These are phyloP conservation scores for Acanthurus tractus DNA, from an alignment of 2,797 vertebrate species.

Conservation along the genomic window DNA sequence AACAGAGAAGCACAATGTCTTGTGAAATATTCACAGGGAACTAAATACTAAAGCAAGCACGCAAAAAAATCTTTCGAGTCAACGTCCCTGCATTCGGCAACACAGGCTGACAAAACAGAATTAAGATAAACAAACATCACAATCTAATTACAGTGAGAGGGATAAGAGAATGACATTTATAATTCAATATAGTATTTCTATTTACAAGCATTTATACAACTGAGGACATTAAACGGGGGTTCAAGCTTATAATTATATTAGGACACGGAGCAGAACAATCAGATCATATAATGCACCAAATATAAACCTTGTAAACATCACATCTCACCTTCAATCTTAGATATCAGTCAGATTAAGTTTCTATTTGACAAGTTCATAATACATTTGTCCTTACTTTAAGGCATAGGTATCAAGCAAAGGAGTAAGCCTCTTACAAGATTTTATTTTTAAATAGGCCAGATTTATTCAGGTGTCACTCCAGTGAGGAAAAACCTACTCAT, in stretches of 20 bases:
- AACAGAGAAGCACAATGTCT: slow-evolving; percentile 68
- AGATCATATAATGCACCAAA: slow-evolving; percentile 81
- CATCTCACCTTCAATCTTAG: slow-evolving; percentile 62
- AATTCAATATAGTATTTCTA: slow-evolving; percentile 86
- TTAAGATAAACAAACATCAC: slow-evolving; percentile 51
- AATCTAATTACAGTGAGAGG: slow-evolving; percentile 72
- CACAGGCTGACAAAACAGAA: slow-evolving; percentile 57
- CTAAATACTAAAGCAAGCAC: slow-evolving; percentile 65
- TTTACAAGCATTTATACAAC: slow-evolving; percentile 84
- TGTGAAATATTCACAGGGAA: slow-evolving; percentile 73
- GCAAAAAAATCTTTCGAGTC: slow-evolving; percentile 31
- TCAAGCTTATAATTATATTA: slow-evolving; percentile 66
- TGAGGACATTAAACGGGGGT: slow-evolving; percentile 66
- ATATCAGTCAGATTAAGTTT: slow-evolving; percentile 74
- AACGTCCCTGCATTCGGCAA: slow-evolving; percentile 58
- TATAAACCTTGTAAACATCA: slow-evolving; percentile 82
- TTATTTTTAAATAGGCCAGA: slow-evolving; percentile 70
- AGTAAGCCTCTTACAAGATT: slow-evolving; percentile 58
- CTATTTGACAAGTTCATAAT: slow-evolving; percentile 71
- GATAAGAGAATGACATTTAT: slow-evolving; percentile 80
- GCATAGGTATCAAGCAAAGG: slow-evolving; percentile 77
- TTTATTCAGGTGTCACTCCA: slow-evolving; percentile 55
- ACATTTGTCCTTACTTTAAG: slow-evolving; percentile 80
- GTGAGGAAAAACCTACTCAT: slow-evolving; percentile 38
- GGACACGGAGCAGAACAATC: slow-evolving; percentile 79